A percentile compares a stretch with the other conserved stretches of the same genome.
Conservation (phyloP, 2,888 invertebrate species). For the Phytoseiulus persimilis region DNA sequence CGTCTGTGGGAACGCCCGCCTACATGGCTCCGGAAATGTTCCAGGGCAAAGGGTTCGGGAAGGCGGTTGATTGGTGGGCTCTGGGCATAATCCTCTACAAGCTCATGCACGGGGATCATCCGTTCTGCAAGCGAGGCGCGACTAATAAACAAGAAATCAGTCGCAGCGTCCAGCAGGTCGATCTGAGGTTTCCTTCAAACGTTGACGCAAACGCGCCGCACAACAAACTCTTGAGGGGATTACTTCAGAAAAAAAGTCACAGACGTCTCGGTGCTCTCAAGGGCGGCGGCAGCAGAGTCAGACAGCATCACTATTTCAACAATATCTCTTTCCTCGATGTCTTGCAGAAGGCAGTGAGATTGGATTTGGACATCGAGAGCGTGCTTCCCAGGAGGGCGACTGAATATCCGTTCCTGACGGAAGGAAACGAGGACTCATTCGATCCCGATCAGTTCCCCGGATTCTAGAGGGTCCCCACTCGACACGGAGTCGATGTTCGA, state of each 20-base stretch:
- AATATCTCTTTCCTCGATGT: neutral
- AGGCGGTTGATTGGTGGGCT: neutral
- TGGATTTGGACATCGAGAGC: neutral
- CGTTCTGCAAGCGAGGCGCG: neutral
- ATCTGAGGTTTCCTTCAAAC: neutral
- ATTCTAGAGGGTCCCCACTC: too few relatives aligned
- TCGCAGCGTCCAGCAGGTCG: neutral
- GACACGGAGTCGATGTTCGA: too few relatives aligned
- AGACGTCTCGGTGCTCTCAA: neutral
- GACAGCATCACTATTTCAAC: neutral
- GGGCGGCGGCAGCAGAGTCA: neutral
- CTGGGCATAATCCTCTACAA: neutral
- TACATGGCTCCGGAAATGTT: neutral
- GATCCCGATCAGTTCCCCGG: too few relatives aligned
- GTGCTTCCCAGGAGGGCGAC: too few relatives aligned
- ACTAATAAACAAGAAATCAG: neutral
- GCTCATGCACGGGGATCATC: neutral
- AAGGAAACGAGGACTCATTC: too few relatives aligned
- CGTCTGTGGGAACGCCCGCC: neutral
- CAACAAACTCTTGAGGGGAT: neutral
- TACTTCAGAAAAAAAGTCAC: neutral
- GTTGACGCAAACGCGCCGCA: neutral
- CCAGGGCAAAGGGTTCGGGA: neutral
- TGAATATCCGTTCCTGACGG: too few relatives aligned
- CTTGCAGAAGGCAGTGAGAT: neutral